Conservation (phyloP, 2,888 invertebrate genomes). For the Troides oblongomaculatus region DNA sequence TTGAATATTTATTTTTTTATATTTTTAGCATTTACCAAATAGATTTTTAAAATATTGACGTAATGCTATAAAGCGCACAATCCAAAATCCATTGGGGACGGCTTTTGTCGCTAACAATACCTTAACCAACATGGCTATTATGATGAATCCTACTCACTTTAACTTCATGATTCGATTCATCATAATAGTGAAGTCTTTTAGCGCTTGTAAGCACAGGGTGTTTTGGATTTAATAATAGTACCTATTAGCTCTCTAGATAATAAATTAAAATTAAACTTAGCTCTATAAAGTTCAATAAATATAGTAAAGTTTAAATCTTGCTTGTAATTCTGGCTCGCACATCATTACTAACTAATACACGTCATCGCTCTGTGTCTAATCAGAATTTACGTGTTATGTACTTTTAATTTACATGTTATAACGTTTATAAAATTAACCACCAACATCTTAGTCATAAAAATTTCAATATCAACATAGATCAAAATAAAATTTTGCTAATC, state of each 20-base stretch:
- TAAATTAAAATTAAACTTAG: slow-evolving; percentile 19
- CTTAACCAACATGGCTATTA: slow-evolving; percentile 1
- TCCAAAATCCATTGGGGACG: slow-evolving; percentile 9
- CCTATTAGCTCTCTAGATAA: slow-evolving; percentile 25
- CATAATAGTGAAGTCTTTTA: slow-evolving; percentile 23
- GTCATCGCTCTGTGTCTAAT: too few species aligned
- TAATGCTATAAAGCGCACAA: slow-evolving; percentile 27
- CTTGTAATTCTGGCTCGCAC: slow-evolving; percentile 27
- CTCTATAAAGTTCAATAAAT: slow-evolving; percentile 20
- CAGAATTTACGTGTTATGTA: background rate
- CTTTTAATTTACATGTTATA: background rate
- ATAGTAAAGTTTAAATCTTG: slow-evolving; percentile 24
- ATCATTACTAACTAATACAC: slow-evolving; percentile 7
- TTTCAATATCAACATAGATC: too few species aligned
- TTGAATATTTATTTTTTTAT: background rate
- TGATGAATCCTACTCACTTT: background rate
- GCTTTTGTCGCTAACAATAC: background rate
- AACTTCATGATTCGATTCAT: slow-evolving; percentile 11
- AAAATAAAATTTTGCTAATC: too few species aligned
- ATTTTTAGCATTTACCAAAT: slow-evolving; percentile 4
- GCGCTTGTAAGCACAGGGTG: slow-evolving; percentile 35
- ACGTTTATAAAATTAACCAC: too few species aligned
- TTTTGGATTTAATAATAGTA: slow-evolving; percentile 31
- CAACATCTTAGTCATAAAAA: too few species aligned
- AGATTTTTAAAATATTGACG: slow-evolving; percentile 11